Evolutionary conservation across 1,140 invertebrate genomes (phyloP).

Genomic region (Ceratitis capitata): DNA sequence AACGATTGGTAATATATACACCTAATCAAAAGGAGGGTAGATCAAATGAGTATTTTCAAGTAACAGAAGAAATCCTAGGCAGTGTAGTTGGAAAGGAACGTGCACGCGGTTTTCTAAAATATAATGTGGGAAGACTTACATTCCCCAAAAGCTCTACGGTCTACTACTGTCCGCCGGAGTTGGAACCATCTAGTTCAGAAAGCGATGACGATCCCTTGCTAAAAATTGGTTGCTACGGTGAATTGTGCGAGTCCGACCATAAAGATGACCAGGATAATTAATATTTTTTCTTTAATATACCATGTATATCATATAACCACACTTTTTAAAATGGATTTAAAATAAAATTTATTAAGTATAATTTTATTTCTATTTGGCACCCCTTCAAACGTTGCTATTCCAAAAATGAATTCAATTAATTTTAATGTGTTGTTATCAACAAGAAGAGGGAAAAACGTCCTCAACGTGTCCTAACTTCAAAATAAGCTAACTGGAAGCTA

Average conservation of each 20-base stretch:
- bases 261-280: background rate
- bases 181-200: constrained; percentile 39
- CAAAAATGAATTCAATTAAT: no score
- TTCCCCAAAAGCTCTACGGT: constrained; percentile 53
- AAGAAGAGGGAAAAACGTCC: no score
- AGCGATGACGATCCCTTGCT: constrained; percentile 56
- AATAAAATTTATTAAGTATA: no score
- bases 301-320: no score
- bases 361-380: no score
- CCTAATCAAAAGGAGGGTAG: background rate
- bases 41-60: constrained; percentile 43
- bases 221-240: constrained; percentile 48
- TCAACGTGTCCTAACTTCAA: no score
- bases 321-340: no score
- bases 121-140: constrained; percentile 50
- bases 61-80: constrained; percentile 50
- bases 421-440: no score
- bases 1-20: background rate
- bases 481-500: no score
- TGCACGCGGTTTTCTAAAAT: constrained; percentile 53
- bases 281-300: no score
- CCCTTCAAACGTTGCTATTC: no score
- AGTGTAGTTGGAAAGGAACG: constrained; percentile 50
- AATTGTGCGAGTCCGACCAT: constrained; percentile 46
- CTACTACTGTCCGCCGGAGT: constrained; percentile 53